A percentile compares a stretch with the other conserved stretches of the same genome.
Evolutionary conservation across 2,113 vertebrate genomes (phyloP).

Genomic region (Caranx ignobilis): DNA sequence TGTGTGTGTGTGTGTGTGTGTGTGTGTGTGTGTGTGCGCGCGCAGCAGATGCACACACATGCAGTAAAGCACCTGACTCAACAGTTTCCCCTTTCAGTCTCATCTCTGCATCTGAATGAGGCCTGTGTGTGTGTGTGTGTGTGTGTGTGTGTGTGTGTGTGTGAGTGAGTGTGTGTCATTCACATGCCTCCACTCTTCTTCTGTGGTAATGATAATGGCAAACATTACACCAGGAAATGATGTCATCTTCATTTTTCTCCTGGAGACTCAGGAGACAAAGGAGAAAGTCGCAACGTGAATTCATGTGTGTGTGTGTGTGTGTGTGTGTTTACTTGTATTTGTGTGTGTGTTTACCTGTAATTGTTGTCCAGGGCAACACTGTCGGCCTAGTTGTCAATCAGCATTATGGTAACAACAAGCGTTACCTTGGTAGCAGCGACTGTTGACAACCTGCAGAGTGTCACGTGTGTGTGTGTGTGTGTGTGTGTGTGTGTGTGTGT

Average conservation of each 20-base stretch:
- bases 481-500: background rate
- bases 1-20: constrained; percentile 1
- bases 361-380: constrained; percentile 38
- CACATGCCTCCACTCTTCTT: constrained; percentile 27
- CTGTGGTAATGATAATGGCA: constrained; percentile 39
- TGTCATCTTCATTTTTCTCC: constrained; percentile 34
- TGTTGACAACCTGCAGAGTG: constrained; percentile 52
- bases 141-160: constrained; percentile 21
- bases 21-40: constrained; percentile 14
- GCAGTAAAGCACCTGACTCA: constrained; percentile 56
- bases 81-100: constrained; percentile 58
- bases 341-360: constrained; percentile 12
- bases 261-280: background rate
- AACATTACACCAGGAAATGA: constrained; percentile 49
- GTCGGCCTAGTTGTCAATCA: constrained; percentile 61
- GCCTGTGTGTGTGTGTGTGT: constrained; percentile 7
- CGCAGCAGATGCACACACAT: background rate
- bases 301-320: constrained; percentile 13
- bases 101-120: constrained; percentile 66
- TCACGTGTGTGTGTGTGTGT: too few relatives aligned
- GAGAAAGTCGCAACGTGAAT: background rate
- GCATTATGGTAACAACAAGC: constrained; percentile 67
- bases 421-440: constrained; percentile 54
- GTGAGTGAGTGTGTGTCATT: constrained; percentile 29
- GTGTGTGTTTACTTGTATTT: background rate